These are phyloP conservation scores for Pachyramphus minor DNA, from an alignment of 2,113 vertebrate species.

Conservation along the genomic window DNA sequence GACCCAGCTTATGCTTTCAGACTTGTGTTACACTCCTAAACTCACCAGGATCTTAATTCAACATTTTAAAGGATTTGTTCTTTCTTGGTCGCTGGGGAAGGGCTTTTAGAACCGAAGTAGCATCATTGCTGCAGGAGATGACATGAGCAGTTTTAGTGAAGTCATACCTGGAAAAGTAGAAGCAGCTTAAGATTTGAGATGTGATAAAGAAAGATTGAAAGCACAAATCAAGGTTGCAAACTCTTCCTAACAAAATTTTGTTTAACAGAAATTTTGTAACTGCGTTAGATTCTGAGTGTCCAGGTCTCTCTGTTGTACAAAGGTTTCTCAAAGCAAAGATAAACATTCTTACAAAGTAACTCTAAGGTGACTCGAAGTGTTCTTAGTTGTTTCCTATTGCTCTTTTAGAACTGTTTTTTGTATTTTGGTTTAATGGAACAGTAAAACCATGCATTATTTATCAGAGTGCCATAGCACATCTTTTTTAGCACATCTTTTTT, in stretches of 20 bases:
- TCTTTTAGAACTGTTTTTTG: background rate
- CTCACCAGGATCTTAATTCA: background rate
- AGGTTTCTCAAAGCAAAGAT: background rate
- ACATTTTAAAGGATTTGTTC: background rate
- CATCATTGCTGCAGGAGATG: background rate
- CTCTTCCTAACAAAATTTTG: background rate
- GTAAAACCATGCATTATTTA: background rate
- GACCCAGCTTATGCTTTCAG: background rate
- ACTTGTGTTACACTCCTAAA: background rate
- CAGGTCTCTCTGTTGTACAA: background rate
- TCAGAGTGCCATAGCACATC: background rate
- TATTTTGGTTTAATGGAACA: background rate
- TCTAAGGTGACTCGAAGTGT: background rate
- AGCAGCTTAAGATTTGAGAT: background rate
- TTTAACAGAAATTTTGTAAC: background rate
- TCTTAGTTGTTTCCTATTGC: background rate
- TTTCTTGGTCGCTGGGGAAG: background rate
- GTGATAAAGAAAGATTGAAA: background rate
- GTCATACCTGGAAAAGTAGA: background rate
- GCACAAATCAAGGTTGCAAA: background rate
- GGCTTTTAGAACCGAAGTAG: background rate
- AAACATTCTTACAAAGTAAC: accelerated
- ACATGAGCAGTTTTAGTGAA: background rate
- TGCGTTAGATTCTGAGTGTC: background rate
- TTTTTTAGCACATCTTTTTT: background rate